A percentile compares a stretch with the other conserved stretches of the same genome.
Evolutionary conservation across 2,888 invertebrate genomes (phyloP).

Genomic region (Lochmaea crataegi): DNA sequence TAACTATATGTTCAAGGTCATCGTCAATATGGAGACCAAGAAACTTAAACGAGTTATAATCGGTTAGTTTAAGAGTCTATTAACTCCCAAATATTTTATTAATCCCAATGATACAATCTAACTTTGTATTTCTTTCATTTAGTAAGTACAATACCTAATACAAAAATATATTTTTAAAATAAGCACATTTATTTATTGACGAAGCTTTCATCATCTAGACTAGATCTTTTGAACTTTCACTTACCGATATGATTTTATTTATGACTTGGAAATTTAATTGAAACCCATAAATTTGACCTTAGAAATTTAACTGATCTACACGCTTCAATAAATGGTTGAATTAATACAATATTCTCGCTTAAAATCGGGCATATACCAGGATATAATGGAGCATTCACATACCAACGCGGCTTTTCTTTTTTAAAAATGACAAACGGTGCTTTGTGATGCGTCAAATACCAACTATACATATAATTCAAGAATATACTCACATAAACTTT

Average conservation of each 20-base stretch:
- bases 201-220: background rate
- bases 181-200: background rate
- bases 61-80: too few species aligned
- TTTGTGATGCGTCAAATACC: too few species aligned
- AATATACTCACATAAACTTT: too few species aligned
- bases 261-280: conserved; percentile 4
- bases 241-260: background rate
- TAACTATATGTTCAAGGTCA: too few species aligned
- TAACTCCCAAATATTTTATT: too few species aligned
- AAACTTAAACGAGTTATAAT: too few species aligned
- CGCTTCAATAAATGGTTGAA: background rate
- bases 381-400: background rate
- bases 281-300: conserved; percentile 8
- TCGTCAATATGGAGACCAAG: too few species aligned
- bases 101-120: too few species aligned
- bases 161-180: background rate
- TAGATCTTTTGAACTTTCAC: conserved; percentile 1
- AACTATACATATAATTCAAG: too few species aligned
- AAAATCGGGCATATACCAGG: background rate
- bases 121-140: too few species aligned
- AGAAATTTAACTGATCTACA: background rate
- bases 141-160: background rate
- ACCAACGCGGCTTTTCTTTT: too few species aligned
- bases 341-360: background rate
- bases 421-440: too few species aligned